Conservation (phyloP, 92 coral and sea anemone species). For the Plumapathes pennacea region DNA sequence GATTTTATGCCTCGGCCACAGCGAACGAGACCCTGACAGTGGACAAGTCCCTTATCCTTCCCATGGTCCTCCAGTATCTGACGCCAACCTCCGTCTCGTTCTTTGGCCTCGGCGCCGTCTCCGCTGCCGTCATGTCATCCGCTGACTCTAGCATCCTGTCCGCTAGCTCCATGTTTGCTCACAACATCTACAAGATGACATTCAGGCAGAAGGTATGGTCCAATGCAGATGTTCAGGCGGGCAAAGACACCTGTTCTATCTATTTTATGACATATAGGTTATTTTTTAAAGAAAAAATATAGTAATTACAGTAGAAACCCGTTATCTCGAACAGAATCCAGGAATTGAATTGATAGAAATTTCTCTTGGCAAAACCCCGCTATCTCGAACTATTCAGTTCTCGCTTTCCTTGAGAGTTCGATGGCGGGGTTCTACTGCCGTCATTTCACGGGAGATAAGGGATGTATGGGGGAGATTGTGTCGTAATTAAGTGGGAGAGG, state of each 20-base stretch:
- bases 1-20: slow-evolving; percentile 24
- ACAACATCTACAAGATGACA: slow-evolving; percentile 76
- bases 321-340: no score
- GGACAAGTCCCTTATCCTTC: slow-evolving; percentile 52
- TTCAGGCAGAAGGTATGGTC: slow-evolving; percentile 74
- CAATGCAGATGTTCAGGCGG: no score
- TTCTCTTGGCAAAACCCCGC: no score
- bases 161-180: slow-evolving; percentile 84
- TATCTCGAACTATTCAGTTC: no score
- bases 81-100: slow-evolving; percentile 79
- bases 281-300: background rate
- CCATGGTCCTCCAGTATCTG: slow-evolving; percentile 87
- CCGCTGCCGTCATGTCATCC: slow-evolving; percentile 96
- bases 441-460: no score
- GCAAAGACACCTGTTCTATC: background rate
- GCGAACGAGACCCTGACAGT: slow-evolving; percentile 16
- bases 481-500: no score
- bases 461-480: no score
- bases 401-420: no score
- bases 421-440: no score
- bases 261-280: no score
- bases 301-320: no score
- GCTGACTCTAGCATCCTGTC: slow-evolving; percentile 87
- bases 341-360: no score
- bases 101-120: slow-evolving; percentile 90